A percentile compares a stretch with the other conserved stretches of the same genome.
These are phyloP conservation scores for Bovichtus diacanthus DNA, from an alignment of 2,797 vertebrate genomes.

Conservation along the genomic window DNA sequence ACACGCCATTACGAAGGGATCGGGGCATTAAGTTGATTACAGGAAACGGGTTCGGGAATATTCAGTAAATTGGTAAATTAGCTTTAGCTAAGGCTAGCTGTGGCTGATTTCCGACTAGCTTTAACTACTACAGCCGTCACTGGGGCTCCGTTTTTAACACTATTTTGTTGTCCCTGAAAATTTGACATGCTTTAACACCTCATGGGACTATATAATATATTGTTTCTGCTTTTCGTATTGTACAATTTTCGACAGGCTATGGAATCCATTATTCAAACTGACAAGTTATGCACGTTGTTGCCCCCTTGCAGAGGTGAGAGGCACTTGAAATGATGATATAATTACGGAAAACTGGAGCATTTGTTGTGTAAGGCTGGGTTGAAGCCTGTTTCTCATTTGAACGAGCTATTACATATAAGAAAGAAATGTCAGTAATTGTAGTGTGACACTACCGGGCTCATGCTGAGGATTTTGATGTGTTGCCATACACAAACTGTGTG, in stretches of 20 bases:
- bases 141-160: not conserved
- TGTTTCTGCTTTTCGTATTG: not conserved
- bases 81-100: not conserved
- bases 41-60: no score
- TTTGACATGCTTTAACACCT: not conserved
- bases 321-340: constrained; percentile 1
- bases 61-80: no score
- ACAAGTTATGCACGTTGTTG: not conserved
- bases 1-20: no score
- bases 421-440: constrained; percentile 10
- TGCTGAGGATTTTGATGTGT: constrained; percentile 32
- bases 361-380: not conserved
- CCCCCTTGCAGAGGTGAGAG: constrained; percentile 6
- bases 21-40: no score
- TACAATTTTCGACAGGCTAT: not conserved
- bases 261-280: constrained; percentile 15
- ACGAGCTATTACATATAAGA: constrained; percentile 23
- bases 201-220: not conserved
- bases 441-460: constrained; percentile 16
- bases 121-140: not conserved
- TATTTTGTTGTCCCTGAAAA: not conserved
- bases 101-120: not conserved
- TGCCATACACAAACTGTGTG: constrained; percentile 25
- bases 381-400: constrained; percentile 24
- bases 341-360: constrained; percentile 8